These are phyloP conservation scores for Hartigia nigra DNA, from an alignment of 2,888 invertebrate genomes.

Conservation along the genomic window DNA sequence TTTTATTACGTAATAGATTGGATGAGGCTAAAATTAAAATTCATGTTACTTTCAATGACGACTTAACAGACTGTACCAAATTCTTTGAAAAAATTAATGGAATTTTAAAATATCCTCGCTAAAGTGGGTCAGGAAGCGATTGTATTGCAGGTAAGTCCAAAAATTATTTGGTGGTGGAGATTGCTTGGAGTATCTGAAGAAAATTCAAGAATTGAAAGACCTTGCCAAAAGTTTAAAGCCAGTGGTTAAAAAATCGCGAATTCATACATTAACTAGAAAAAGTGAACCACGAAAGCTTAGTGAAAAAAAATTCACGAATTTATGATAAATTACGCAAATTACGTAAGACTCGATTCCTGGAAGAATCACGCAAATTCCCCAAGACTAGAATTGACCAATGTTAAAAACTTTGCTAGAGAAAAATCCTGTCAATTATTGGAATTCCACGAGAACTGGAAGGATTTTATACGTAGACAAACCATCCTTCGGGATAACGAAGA, in stretches of 20 bases:
- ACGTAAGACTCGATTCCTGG: background rate
- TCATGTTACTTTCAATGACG: background rate
- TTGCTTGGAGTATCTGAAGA: slow-evolving; percentile 29
- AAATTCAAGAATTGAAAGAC: slow-evolving; percentile 23
- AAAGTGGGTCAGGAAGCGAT: too few relatives aligned
- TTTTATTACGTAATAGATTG: slow-evolving; percentile 24
- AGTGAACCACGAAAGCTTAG: slow-evolving; percentile 22
- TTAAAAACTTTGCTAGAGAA: slow-evolving; percentile 18
- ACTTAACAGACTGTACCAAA: background rate
- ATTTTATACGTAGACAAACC: background rate
- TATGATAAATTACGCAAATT: background rate
- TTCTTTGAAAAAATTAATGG: background rate
- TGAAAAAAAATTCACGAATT: background rate
- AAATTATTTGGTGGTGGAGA: slow-evolving; percentile 29
- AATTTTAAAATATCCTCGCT: too few relatives aligned
- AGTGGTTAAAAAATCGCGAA: slow-evolving; percentile 37
- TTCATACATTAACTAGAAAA: slow-evolving; percentile 29
- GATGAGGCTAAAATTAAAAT: slow-evolving; percentile 19
- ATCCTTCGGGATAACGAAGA: background rate
- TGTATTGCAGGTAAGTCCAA: slow-evolving; percentile 11
- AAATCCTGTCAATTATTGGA: background rate
- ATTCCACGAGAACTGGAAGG: background rate
- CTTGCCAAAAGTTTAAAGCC: slow-evolving; percentile 31
- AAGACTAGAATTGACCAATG: slow-evolving; percentile 22
- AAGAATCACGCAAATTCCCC: slow-evolving; percentile 19